Evolutionary conservation across 2,888 invertebrate genomes (phyloP), one percentile per base, ranked within the genome.

Genomic region (Mythimna ferrago): DNA sequence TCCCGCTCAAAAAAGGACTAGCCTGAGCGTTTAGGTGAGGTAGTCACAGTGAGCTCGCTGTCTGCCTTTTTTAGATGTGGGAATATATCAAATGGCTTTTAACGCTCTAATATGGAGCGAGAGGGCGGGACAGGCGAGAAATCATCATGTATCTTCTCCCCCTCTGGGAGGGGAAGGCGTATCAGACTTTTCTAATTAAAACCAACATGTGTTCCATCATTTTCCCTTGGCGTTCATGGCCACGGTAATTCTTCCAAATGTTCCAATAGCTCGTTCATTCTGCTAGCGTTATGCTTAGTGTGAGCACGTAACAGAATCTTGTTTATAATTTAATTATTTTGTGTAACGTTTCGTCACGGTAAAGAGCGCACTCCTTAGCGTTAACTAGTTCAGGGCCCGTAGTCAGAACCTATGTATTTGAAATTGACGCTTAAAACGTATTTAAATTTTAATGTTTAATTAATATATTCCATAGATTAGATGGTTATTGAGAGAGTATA

Each of bases 381-480:
- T 88, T 81, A 77, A 75, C 73, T 87, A 89, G 88, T 88, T 89
- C 83, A 78, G 79, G 80, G 66, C 86, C 86, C 81, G 86, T 92
- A 92, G 90, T 86, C 86, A 82, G 84, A 89, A 78, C 41, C 71
- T 62, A 88, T 87, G 86, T 90, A 89, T 89, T 90, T 87, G 80
- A 89, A 88, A 89, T 90, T 87, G 89, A 92, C 91, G 92, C 92
- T 92, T 93, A 91, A 80, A 83, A 87, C 81, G 79, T 92, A 89
- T 92, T 90, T 88, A 82, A 87, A 76, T 87, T 85, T 86, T 87
- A 89, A 89, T 71, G 67, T 88, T 87, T 87, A 86, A 89, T 91
- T 89, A 84, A 86, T 87, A 90, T 92, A 92, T 92, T 93, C 91
- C 91, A 89, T 92, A 91, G 89, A 88, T 87, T 89, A 82, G 84